These are phyloP conservation scores for Synergus gifuensis DNA, from an alignment of 2,888 invertebrate genomes.

Conservation along the genomic window DNA sequence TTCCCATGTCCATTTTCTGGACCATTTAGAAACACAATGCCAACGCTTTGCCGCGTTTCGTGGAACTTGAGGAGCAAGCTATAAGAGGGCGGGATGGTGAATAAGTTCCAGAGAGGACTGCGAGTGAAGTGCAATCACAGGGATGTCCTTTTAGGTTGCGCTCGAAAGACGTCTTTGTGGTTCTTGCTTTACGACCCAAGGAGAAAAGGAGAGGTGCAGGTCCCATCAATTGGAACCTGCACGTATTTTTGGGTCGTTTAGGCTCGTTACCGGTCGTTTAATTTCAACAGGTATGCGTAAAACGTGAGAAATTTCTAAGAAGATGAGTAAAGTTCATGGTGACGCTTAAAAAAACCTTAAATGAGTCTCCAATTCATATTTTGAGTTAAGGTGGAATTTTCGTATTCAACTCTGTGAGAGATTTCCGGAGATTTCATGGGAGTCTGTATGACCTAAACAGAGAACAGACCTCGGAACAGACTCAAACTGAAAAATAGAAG, in stretches of 20 bases:
- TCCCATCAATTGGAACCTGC: neutral
- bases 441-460: too few species aligned
- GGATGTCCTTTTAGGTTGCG: conserved; percentile 6
- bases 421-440: too few species aligned
- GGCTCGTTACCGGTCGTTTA: conserved; percentile 56
- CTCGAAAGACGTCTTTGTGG: conserved; percentile 7
- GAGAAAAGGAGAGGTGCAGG: conserved; percentile 15
- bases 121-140: conserved; percentile 21
- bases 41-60: conserved; percentile 11
- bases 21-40: conserved; percentile 16
- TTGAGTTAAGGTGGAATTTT: conserved; percentile 1
- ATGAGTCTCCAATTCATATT: neutral
- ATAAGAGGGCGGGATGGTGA: conserved; percentile 39
- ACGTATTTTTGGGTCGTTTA: neutral
- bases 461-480: too few species aligned
- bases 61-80: conserved; percentile 43
- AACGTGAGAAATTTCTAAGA: conserved; percentile 59
- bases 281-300: conserved; percentile 56
- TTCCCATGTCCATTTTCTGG: conserved; percentile 19
- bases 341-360: conserved; percentile 10
- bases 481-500: too few species aligned
- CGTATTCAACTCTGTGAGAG: conserved; percentile 8
- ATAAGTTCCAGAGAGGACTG: conserved; percentile 8
- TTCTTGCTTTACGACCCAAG: conserved; percentile 25
- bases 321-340: neutral